These are phyloP conservation scores for Furnarius figulus DNA, from an alignment of 2,113 vertebrate species.

Conservation along the genomic window DNA sequence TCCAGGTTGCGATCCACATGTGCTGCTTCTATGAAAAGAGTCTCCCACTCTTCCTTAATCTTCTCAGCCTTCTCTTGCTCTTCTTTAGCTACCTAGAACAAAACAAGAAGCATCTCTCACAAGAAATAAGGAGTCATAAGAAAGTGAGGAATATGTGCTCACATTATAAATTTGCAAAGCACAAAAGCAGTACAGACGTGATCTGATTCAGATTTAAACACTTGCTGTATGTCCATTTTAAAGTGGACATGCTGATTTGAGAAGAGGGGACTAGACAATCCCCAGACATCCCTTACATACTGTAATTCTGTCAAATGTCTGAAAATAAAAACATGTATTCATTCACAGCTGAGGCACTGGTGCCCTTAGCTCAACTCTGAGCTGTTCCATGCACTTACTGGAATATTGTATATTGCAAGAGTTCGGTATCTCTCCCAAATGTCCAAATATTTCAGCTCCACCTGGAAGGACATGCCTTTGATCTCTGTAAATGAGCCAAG, in stretches of 20 bases:
- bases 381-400: conserved; percentile 68
- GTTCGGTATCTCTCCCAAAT: conserved; percentile 90
- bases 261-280: not conserved
- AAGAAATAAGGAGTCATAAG: not conserved
- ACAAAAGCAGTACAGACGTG: not conserved
- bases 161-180: not conserved
- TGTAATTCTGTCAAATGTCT: not conserved
- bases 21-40: conserved; percentile 79
- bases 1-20: conserved; percentile 77
- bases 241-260: not conserved
- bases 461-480: conserved; percentile 78
- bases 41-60: conserved; percentile 79
- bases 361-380: not conserved
- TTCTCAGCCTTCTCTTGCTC: conserved; percentile 73
- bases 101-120: not conserved
- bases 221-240: not conserved
- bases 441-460: conserved; percentile 84
- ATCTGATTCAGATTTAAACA: not conserved
- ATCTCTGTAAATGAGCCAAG: conserved; percentile 85
- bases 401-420: conserved; percentile 81
- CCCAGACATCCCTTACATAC: not conserved
- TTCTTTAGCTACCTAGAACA: conserved; percentile 75
- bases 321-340: not conserved
- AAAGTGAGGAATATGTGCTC: not conserved
- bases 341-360: not conserved